Base-by-base conservation (phyloP, 2,113 vertebrate genomes). In the Vidua chalybeata region DNA sequence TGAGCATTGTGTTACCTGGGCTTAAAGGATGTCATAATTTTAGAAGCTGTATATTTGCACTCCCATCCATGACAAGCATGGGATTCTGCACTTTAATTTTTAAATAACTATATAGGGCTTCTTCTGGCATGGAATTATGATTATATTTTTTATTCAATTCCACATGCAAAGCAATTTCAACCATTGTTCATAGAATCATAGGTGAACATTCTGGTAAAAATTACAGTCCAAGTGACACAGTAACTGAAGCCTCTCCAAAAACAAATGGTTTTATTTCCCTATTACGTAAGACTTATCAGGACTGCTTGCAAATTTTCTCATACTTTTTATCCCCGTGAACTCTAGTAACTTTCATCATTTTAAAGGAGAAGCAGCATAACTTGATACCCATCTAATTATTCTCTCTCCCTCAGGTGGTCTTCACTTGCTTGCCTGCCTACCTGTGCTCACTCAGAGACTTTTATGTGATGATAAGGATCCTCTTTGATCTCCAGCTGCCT, bases 301-400 rank as follows among this genome's bases (percentile, higher is more conserved):
- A 35, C 12, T 54, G 26, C 76, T 77, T 66, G 18, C 26, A 88
- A 77, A 41, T 83, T 83, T 69, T 69, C 46, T 49, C 48, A 59
- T 16, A 26, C 5, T 52, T 87, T 46, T 30, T 51, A 39, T 45
- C 12, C 72, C n/a, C 15, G 2, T 39, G 61, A 88, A 88, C 39
- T 78, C 52, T 20, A 83, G 35, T 71, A 86, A 63, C 79, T 94
- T 88, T 39, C 35, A 51, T 30, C 4, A 3, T 80, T 73, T 90
- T 74, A 80, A 88, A 83, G 85, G 46, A 83, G 39, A 66, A 80
- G 64, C 23, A 56, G 67, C 28, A 61, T 77, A 66, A 86, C 49
- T 77, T 48, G 23, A 92, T 88, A 85, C 9, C 68, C 79, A 1
- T 83, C n/a, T 97, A 95, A 94, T 95, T 93, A 92, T 93, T 95